Conservation (phyloP, 1,140 invertebrate genomes). For the Grapholita molesta region DNA sequence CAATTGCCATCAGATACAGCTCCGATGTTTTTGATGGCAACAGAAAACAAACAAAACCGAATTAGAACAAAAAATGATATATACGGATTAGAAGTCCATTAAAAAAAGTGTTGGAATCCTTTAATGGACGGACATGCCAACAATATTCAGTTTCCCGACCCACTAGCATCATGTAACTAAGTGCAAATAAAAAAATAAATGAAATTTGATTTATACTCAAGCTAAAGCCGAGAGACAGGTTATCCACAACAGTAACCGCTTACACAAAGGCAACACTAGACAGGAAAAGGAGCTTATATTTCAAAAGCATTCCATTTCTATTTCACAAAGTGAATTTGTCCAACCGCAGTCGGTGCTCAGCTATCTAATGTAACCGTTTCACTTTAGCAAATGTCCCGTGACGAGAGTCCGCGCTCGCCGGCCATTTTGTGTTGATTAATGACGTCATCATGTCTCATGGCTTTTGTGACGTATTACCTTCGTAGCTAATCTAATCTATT, state of each 20-base stretch:
- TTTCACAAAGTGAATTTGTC: not conserved
- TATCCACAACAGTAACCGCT: not conserved
- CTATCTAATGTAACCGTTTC: conserved; percentile 14
- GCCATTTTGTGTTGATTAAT: conserved; percentile 56
- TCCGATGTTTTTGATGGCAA: no score
- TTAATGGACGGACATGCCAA: no score
- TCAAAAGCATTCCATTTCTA: not conserved
- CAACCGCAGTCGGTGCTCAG: not conserved
- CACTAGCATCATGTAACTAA: no score
- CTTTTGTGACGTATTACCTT: not conserved
- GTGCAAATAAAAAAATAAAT: not conserved
- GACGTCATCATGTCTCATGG: conserved; percentile 44
- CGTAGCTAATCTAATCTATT: not conserved
- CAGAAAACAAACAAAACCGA: no score
- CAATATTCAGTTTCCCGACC: no score
- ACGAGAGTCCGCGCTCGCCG: conserved; percentile 43
- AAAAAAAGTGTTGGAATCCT: no score
- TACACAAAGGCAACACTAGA: not conserved
- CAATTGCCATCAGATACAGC: no score
- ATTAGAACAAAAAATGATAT: no score
- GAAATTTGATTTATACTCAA: not conserved
- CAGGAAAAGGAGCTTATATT: not conserved
- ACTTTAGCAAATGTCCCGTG: conserved; percentile 38
- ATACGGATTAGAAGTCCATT: no score
- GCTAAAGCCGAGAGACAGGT: not conserved